Conservation (phyloP, 2,113 vertebrate genomes). For the Xiphias gladius region DNA sequence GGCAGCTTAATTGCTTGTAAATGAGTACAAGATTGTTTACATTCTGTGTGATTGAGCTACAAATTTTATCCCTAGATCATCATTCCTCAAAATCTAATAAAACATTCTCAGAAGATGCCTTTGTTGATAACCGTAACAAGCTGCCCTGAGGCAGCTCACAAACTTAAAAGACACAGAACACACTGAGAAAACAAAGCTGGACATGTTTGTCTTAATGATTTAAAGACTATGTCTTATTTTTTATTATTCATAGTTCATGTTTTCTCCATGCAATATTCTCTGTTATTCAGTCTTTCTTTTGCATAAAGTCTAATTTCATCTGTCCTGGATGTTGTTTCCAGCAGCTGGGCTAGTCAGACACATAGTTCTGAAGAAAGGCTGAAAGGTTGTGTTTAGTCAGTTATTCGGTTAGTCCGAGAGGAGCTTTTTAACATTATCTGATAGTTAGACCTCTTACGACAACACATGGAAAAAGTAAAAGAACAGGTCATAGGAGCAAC, state of each 20-base stretch:
- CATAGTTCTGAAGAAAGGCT: slow-evolving; percentile 26
- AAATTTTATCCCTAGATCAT: slow-evolving; percentile 53
- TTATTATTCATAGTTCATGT: background rate
- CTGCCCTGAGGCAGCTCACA: slow-evolving; percentile 16
- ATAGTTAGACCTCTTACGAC: slow-evolving; percentile 18
- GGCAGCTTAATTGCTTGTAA: slow-evolving; percentile 57
- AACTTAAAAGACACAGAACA: slow-evolving; percentile 32
- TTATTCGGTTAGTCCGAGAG: slow-evolving; percentile 27
- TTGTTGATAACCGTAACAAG: slow-evolving; percentile 46
- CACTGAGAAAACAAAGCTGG: slow-evolving; percentile 30
- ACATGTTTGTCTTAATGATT: slow-evolving; percentile 27
- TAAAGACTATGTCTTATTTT: slow-evolving; percentile 12
- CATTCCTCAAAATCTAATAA: slow-evolving; percentile 47
- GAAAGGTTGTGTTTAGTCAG: slow-evolving; percentile 43
- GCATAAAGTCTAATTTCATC: slow-evolving; percentile 5
- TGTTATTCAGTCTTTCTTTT: slow-evolving; percentile 4
- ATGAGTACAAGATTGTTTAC: slow-evolving; percentile 55
- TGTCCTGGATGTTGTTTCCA: slow-evolving; percentile 21
- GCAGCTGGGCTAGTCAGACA: slow-evolving; percentile 13
- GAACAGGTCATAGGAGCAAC: slow-evolving; percentile 15
- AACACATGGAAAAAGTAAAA: slow-evolving; percentile 10
- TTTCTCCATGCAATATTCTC: slow-evolving; percentile 17
- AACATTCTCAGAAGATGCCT: slow-evolving; percentile 40
- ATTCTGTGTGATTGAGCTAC: slow-evolving; percentile 33
- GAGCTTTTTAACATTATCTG: slow-evolving; percentile 30